Percentiles rank a stretch among this genome's conserved stretches.
Evolutionary conservation across 2,797 vertebrate species (phyloP).

Genomic region (Uromys caudimaculatus): DNA sequence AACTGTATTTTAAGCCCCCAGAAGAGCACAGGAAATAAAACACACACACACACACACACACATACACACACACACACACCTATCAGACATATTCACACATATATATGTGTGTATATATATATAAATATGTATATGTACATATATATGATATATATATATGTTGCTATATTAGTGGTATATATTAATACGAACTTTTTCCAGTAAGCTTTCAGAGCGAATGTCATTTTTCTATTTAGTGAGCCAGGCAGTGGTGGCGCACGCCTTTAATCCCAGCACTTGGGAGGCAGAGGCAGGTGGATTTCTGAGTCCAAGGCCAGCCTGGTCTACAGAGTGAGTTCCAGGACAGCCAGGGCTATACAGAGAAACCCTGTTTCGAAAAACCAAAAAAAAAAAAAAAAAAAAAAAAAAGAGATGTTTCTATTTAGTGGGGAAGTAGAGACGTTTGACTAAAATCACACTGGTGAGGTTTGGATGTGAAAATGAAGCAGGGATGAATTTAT

Average conservation of each 20-base stretch:
- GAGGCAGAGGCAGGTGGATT: no score
- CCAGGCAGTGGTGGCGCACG: no score
- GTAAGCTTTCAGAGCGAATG: slow-evolving; percentile 18
- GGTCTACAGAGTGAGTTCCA: no score
- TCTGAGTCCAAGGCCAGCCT: no score
- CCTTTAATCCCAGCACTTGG: no score
- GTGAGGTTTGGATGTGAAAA: background rate
- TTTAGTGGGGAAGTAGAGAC: background rate
- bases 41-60: background rate
- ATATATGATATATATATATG: background rate
- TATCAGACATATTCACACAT: background rate
- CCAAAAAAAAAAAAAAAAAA: no score
- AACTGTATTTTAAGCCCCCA: slow-evolving; percentile 40
- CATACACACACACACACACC: no score
- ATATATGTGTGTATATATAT: background rate
- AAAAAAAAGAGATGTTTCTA: no score
- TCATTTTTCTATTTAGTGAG: background rate
- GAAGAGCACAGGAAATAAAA: slow-evolving; percentile 13
- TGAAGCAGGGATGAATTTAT: background rate
- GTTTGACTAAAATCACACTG: background rate
- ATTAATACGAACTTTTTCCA: background rate
- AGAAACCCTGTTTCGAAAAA: no score
- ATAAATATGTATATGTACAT: no score
- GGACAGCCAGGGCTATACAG: no score
- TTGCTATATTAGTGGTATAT: background rate